A percentile compares a stretch with the other conserved stretches of the same genome.
phyloP scores from a whole-genome alignment of 2,888 invertebrate genomes.

The Exephanes ischioxanthus region DNA sequence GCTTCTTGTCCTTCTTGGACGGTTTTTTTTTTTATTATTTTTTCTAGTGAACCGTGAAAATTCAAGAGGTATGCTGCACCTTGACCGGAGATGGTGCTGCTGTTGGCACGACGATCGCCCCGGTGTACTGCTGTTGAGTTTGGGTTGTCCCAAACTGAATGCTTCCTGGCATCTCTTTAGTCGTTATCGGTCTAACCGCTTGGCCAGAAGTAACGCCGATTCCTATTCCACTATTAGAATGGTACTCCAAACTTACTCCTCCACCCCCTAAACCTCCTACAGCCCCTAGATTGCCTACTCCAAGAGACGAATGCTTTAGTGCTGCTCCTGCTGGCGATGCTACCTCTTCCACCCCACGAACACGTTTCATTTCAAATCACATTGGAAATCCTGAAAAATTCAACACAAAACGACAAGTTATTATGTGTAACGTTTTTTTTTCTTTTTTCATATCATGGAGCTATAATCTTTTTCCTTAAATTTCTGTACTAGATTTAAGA shows the following conservation, averaged over 20 bases:
- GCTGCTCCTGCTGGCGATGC: constrained; percentile 85
- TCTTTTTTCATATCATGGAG: background rate
- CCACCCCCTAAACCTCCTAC: constrained; percentile 75
- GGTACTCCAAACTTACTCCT: constrained; percentile 82
- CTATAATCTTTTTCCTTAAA: background rate
- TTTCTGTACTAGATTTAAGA: background rate
- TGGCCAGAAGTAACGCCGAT: constrained; percentile 82
- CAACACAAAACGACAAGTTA: constrained; percentile 11
- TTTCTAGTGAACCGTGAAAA: background rate
- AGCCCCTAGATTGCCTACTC: constrained; percentile 79
- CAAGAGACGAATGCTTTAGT: constrained; percentile 85
- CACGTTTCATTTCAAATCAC: constrained; percentile 90
- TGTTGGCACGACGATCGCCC: constrained; percentile 83
- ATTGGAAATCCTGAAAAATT: constrained; percentile 86
- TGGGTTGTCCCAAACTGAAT: constrained; percentile 84
- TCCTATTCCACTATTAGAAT: constrained; percentile 82
- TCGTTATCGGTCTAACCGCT: constrained; percentile 82
- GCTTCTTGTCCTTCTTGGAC: background rate
- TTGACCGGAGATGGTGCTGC: constrained; percentile 83
- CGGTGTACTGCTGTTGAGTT: constrained; percentile 83
- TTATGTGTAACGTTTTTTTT: background rate
- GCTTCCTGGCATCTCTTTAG: constrained; percentile 85
- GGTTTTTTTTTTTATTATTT: background rate
- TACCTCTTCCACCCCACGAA: constrained; percentile 84
- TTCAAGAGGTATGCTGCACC: constrained; percentile 73